Percentiles rank a stretch among this genome's conserved stretches.
Evolutionary conservation across 1,140 invertebrate genomes (phyloP).

Genomic region (Maconellicoccus hirsutus): DNA sequence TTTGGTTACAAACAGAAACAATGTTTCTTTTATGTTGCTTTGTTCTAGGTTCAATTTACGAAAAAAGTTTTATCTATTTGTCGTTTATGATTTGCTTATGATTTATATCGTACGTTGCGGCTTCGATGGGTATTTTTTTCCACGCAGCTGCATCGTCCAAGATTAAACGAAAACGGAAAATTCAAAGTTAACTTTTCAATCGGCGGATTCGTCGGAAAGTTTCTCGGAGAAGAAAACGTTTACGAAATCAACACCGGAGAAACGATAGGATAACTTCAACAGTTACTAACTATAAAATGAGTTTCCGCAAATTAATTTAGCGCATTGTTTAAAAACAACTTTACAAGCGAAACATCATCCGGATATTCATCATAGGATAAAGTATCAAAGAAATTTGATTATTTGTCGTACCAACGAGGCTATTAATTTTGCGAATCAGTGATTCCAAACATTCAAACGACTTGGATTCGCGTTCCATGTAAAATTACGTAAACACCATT

Average conservation of each 20-base stretch:
- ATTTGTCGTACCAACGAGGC: neutral
- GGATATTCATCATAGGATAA: neutral
- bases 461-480: no score
- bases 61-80: neutral
- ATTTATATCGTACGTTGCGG: neutral
- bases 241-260: neutral
- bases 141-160: no score
- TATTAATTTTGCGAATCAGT: neutral
- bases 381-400: constrained; percentile 8
- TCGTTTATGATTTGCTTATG: neutral
- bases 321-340: neutral
- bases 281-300: neutral
- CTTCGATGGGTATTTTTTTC: no score
- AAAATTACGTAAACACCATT: no score
- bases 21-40: constrained; percentile 9
- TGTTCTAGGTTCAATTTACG: neutral
- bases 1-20: neutral
- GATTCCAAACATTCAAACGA: neutral
- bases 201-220: neutral
- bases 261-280: neutral
- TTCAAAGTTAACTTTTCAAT: neutral
- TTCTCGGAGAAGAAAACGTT: neutral
- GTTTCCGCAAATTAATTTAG: neutral
- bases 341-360: neutral
- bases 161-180: no score